Percentiles rank a stretch among this genome's conserved stretches.
These are phyloP conservation scores for Echeneis naucrates DNA, from an alignment of 2,797 vertebrate genomes.

Conservation along the genomic window DNA sequence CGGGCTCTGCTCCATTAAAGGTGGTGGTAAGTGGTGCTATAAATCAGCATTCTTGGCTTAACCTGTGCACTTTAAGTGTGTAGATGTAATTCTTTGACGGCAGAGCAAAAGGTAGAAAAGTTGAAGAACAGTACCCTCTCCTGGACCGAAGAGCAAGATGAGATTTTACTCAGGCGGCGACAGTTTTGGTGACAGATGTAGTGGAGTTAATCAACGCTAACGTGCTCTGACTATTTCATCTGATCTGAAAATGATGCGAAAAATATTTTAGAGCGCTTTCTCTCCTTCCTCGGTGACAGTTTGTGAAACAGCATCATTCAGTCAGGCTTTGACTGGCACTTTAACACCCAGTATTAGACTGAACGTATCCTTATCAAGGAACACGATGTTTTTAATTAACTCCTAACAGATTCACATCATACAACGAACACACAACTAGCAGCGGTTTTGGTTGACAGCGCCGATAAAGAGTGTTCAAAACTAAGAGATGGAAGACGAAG, in stretches of 20 bases:
- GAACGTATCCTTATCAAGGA: too few relatives aligned
- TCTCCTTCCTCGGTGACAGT: neutral
- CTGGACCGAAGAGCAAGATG: constrained; percentile 60
- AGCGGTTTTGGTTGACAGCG: neutral
- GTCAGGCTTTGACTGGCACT: neutral
- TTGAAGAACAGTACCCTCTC: constrained; percentile 76
- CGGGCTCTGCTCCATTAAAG: neutral
- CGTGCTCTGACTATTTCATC: neutral
- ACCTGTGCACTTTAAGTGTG: constrained; percentile 1
- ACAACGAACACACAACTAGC: constrained; percentile 4
- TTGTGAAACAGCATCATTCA: neutral
- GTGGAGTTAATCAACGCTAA: constrained; percentile 8
- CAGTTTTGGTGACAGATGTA: constrained; percentile 9
- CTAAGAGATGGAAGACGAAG: neutral
- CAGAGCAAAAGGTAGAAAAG: constrained; percentile 43
- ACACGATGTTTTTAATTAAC: constrained; percentile 3
- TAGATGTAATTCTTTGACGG: constrained; percentile 1
- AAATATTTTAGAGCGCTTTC: neutral
- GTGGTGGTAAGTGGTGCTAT: constrained; percentile 11
- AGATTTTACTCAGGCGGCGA: constrained; percentile 27
- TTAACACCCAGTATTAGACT: neutral
- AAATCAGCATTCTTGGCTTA: constrained; percentile 27
- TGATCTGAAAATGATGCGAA: neutral
- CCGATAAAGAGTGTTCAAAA: neutral
- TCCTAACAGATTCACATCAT: too few relatives aligned